phyloP scores from a whole-genome alignment of 2,113 vertebrate species.

The Hydropotes inermis region DNA sequence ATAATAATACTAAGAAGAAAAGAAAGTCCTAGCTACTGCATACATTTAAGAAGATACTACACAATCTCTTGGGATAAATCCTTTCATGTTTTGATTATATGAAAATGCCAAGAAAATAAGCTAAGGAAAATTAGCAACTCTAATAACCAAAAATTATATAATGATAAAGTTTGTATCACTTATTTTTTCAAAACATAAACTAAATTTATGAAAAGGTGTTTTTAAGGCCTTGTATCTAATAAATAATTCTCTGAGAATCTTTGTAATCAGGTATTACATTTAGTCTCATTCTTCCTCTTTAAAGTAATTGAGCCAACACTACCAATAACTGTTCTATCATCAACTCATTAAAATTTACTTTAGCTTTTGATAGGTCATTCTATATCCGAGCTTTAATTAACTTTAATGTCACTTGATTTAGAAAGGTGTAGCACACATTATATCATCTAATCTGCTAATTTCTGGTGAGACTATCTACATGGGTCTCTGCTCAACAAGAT shows the following conservation, averaged over 20 bases:
- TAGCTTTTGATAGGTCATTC: neutral
- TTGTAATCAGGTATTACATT: neutral
- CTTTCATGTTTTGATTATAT: neutral
- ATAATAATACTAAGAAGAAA: neutral
- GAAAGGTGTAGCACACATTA: neutral
- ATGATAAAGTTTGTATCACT: neutral
- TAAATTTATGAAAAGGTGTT: neutral
- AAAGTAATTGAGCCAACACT: conserved; percentile 27
- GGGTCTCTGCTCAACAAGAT: neutral
- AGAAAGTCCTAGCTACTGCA: neutral
- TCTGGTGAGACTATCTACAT: neutral
- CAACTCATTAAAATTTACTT: neutral
- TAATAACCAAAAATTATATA: neutral
- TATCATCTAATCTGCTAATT: neutral
- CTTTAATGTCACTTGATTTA: neutral
- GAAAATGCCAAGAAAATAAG: neutral
- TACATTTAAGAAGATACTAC: neutral
- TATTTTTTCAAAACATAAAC: neutral
- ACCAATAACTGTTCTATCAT: neutral
- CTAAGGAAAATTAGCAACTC: neutral
- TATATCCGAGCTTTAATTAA: conserved; percentile 41
- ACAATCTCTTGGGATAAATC: neutral
- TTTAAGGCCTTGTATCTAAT: neutral
- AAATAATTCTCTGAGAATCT: neutral
- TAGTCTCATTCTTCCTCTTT: neutral